phyloP scores from a whole-genome alignment of 2,888 invertebrate species.

The Drosophila nr. perissopoda region DNA sequence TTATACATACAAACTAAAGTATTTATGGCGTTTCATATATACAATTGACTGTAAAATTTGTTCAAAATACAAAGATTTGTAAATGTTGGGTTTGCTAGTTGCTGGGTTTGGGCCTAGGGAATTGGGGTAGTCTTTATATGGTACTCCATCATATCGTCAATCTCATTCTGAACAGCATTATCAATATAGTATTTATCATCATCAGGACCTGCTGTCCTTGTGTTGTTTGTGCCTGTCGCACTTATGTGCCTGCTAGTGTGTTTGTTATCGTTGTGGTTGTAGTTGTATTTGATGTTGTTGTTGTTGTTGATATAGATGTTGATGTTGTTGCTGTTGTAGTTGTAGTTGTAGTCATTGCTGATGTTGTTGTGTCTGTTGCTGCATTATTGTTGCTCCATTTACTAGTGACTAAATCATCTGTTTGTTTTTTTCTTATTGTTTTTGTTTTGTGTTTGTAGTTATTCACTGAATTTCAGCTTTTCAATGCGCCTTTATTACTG shows the following conservation, averaged over 20 bases:
- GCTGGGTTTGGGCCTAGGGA: constrained; percentile 6
- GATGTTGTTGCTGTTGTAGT: constrained; percentile 12
- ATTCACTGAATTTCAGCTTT: constrained; percentile 85
- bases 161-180: constrained; percentile 6
- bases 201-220: constrained; percentile 30
- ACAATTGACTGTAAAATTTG: constrained; percentile 49
- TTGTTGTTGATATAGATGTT: constrained; percentile 3
- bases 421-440: constrained; percentile 77
- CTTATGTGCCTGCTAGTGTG: constrained; percentile 23
- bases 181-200: constrained; percentile 22
- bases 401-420: constrained; percentile 68
- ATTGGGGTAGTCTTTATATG: constrained; percentile 13
- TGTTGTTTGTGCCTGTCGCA: constrained; percentile 39
- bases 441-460: constrained; percentile 78
- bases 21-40: constrained; percentile 70
- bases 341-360: constrained; percentile 16
- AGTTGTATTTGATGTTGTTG: constrained; percentile 4
- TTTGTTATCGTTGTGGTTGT: constrained; percentile 14
- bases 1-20: constrained; percentile 68
- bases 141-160: constrained; percentile 29
- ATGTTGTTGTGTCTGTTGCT: constrained; percentile 30
- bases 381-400: constrained; percentile 45
- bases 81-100: constrained; percentile 54
- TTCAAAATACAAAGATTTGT: constrained; percentile 59
- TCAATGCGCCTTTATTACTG: constrained; percentile 84